phyloP scores from a whole-genome alignment of 2,888 invertebrate species.

The Glaucopsyche alexis region DNA sequence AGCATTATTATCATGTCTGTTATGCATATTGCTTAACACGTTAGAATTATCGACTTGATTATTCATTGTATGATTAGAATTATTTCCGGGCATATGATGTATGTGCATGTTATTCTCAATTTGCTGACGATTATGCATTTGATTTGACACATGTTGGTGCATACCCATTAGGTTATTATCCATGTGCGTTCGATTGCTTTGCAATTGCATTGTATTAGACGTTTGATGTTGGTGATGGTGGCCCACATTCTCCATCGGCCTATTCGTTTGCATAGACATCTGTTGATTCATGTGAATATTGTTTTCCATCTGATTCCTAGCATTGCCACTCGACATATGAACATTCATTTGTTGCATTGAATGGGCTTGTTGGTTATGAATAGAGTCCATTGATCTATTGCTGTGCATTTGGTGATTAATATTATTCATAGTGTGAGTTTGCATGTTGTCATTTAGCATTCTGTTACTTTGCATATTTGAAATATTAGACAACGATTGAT shows the following conservation, averaged over 20 bases:
- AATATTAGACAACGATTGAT: slow-evolving; percentile 62
- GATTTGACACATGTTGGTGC: slow-evolving; percentile 69
- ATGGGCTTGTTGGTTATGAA: slow-evolving; percentile 69
- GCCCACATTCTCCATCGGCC: slow-evolving; percentile 64
- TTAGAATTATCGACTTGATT: slow-evolving; percentile 66
- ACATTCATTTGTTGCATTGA: slow-evolving; percentile 71
- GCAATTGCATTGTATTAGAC: slow-evolving; percentile 71
- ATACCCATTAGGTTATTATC: slow-evolving; percentile 67
- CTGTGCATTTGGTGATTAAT: slow-evolving; percentile 67
- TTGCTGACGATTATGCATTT: slow-evolving; percentile 71
- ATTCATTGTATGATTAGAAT: slow-evolving; percentile 57
- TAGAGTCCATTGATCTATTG: slow-evolving; percentile 65
- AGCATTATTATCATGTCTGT: slow-evolving; percentile 65
- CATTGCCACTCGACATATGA: slow-evolving; percentile 57
- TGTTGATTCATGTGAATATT: slow-evolving; percentile 71
- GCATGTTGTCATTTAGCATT: slow-evolving; percentile 72
- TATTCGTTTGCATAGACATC: slow-evolving; percentile 65
- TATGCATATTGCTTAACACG: slow-evolving; percentile 61
- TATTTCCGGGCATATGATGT: slow-evolving; percentile 68
- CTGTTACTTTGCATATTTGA: slow-evolving; percentile 69
- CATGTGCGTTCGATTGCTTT: slow-evolving; percentile 64
- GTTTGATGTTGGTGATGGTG: slow-evolving; percentile 74
- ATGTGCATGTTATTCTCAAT: slow-evolving; percentile 69
- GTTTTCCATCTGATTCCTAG: slow-evolving; percentile 61
- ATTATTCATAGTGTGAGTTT: slow-evolving; percentile 63